Percentiles rank a stretch among this genome's conserved stretches.
These are phyloP conservation scores for Neelides sp. DNA, from an alignment of 1,140 invertebrate species.

Conservation along the genomic window DNA sequence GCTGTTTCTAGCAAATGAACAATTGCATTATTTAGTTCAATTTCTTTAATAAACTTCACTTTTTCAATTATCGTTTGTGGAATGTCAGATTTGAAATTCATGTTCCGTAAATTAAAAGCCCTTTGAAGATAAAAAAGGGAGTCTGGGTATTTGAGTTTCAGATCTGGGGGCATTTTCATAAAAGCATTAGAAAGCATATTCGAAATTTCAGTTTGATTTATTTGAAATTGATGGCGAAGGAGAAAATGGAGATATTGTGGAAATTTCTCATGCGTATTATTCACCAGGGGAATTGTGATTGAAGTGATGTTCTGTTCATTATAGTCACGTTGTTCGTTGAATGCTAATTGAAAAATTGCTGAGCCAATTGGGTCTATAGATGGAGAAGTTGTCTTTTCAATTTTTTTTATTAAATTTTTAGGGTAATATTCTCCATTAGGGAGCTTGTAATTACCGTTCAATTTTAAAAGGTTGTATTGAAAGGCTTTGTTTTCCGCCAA, in stretches of 20 bases:
- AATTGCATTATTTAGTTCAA: conserved; percentile 10
- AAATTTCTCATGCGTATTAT: conserved; percentile 4
- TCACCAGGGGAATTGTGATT: not conserved
- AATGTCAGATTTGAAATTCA: conserved; percentile 4
- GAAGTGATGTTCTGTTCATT: no score
- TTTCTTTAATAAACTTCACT: conserved; percentile 8
- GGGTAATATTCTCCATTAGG: no score
- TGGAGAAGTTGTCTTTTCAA: no score
- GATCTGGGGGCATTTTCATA: not conserved
- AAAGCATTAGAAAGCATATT: not conserved
- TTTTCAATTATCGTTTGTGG: conserved; percentile 7
- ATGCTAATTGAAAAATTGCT: conserved; percentile 8
- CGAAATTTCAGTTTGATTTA: conserved; percentile 3
- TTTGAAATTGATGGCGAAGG: not conserved
- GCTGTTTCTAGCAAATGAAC: no score
- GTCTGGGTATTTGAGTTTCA: conserved; percentile 8
- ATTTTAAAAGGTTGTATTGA: no score
- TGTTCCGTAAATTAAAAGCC: conserved; percentile 10
- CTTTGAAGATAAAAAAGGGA: conserved; percentile 14
- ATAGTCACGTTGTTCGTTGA: conserved; percentile 5
- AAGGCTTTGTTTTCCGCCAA: no score
- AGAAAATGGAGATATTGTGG: conserved; percentile 3
- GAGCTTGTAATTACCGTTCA: no score
- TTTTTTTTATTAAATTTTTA: no score
- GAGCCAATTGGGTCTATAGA: conserved; percentile 1